Percentiles rank a stretch among this genome's conserved stretches.
phyloP scores from a whole-genome alignment of 2,113 vertebrate genomes.

The Nematolebias whitei region DNA sequence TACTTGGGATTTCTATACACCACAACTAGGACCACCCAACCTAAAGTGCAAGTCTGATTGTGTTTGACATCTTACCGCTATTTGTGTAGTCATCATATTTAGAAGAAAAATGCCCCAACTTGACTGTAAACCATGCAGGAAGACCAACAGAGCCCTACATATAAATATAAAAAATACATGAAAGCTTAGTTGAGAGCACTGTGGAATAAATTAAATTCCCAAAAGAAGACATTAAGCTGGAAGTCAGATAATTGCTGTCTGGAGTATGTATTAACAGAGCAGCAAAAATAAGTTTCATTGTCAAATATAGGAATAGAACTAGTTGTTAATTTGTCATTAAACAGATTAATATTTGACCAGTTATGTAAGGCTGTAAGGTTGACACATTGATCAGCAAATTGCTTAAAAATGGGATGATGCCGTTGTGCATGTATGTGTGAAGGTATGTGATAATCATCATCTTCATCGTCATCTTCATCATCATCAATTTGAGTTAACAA shows the following conservation, averaged over 20 bases:
- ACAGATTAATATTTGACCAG: too few relatives aligned
- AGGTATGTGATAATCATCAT: too few relatives aligned
- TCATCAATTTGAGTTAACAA: background rate
- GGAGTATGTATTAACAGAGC: too few relatives aligned
- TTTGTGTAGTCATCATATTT: slow-evolving; percentile 32
- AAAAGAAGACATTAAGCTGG: slow-evolving; percentile 57
- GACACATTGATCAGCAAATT: too few relatives aligned
- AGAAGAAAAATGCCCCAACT: slow-evolving; percentile 5
- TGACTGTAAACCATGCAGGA: slow-evolving; percentile 39
- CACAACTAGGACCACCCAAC: slow-evolving; percentile 15
- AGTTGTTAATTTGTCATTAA: too few relatives aligned
- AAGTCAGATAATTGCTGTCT: slow-evolving; percentile 28
- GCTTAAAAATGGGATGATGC: too few relatives aligned
- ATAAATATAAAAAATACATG: slow-evolving; percentile 9
- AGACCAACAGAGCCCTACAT: slow-evolving; percentile 12
- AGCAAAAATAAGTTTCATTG: too few relatives aligned
- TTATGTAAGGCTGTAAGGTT: too few relatives aligned
- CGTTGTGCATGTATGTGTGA: too few relatives aligned
- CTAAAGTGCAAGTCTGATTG: slow-evolving; percentile 8
- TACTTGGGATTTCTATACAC: slow-evolving; percentile 3
- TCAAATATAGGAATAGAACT: too few relatives aligned
- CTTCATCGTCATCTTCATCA: too few relatives aligned
- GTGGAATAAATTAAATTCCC: slow-evolving; percentile 37
- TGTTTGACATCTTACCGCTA: slow-evolving; percentile 28
- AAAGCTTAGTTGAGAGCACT: slow-evolving; percentile 26